These are phyloP conservation scores for Suricata suricatta DNA, from an alignment of 2,113 vertebrate species.

Conservation along the genomic window DNA sequence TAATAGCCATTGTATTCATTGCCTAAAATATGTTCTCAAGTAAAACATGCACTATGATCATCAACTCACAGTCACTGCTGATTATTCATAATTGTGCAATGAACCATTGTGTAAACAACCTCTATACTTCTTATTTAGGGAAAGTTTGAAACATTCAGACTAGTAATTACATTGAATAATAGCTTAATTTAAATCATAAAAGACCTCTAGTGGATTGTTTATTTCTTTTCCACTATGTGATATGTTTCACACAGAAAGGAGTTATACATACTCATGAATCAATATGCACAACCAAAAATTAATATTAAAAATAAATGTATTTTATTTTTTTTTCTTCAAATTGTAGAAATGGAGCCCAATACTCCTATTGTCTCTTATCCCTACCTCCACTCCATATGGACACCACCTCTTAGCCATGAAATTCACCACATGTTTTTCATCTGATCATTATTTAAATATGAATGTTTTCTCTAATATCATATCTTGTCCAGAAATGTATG, in stretches of 20 bases:
- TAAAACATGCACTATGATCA: not conserved
- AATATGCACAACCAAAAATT: slow-evolving; percentile 19
- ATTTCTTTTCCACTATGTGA: slow-evolving; percentile 53
- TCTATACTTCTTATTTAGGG: not conserved
- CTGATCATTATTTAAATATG: not conserved
- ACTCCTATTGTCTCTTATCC: not conserved
- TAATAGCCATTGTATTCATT: not conserved
- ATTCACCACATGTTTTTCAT: not conserved
- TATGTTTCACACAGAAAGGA: slow-evolving; percentile 50
- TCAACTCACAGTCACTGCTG: not conserved
- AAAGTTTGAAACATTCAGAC: slow-evolving; percentile 36
- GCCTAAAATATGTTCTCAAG: slow-evolving; percentile 43
- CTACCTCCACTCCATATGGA: not conserved
- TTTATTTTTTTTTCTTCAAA: not conserved
- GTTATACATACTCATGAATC: slow-evolving; percentile 30
- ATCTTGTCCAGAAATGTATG: not conserved
- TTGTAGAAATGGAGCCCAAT: not conserved
- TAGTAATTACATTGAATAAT: slow-evolving; percentile 70
- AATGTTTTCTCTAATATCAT: not conserved
- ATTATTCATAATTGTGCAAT: not conserved
- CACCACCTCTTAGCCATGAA: not conserved
- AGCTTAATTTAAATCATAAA: slow-evolving; percentile 58
- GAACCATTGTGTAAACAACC: slow-evolving; percentile 9
- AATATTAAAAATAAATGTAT: slow-evolving; percentile 38
- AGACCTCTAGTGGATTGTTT: slow-evolving; percentile 56